Evolutionary conservation across 2,113 vertebrate species (phyloP), one percentile per base, ranked within the genome.

Genomic region (Dipodomys ordii): DNA sequence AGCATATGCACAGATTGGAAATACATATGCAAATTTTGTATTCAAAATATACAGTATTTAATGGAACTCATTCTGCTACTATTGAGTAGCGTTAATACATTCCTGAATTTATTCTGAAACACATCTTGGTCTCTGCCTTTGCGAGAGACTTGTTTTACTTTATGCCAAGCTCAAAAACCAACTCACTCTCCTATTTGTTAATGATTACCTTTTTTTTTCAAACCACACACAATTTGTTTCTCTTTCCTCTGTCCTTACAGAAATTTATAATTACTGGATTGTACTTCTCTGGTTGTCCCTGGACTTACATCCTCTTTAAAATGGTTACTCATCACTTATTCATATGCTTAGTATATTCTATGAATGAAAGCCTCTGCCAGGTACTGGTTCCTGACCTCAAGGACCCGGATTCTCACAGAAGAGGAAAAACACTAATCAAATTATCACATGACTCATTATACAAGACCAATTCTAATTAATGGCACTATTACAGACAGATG

Each of bases 381-480:
- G 27, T n/a, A 32, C 28, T 72, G 35, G 23, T 87, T 87, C 13
- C 18, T 68, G 44, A 82, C 46, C 69, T 90, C 46, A 95, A 84
- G 72, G 53, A 72, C 22, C 49, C 62, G 23, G 16, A 67, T 19
- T 9, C 46, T 78, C 73, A 27, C 22, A 44, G 44, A 79, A 89
- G 35, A 78, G 32, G 32, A 78, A 92, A 82, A 95, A 67, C 49
- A 7, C 30, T 67, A 64, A 78, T 64, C 71, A 79, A 60, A 72
- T 87, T 71, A 86, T 72, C 91, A 88, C 3, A 23, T 10, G 62
- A 64, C 28, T 83, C 35, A 83, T 79, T 87, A 85, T 69, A 62
- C 93, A 91, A 94, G 32, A 67, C 27, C 53, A 76, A 64, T 49
- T 83, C 32, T 71, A 88, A 82, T 86, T 73, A 88, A 23, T 76